phyloP scores from a whole-genome alignment of 30 jellyfish, hydroid and myxozoan species.

The Phacellophora camtschatica region DNA sequence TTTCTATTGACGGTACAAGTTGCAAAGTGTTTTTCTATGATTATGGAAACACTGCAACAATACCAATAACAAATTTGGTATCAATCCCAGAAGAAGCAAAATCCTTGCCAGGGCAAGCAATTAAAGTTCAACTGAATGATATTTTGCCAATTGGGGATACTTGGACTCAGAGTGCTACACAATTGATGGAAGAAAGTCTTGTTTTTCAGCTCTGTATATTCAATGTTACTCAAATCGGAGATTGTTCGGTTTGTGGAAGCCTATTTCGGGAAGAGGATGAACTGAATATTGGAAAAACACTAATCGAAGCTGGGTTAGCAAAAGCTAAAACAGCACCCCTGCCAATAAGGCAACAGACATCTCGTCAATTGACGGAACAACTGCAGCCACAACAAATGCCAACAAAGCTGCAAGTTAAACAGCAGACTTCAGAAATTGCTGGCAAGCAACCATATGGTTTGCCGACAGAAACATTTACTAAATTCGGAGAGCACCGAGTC shows the following conservation, averaged over 20 bases:
- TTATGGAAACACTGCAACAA: slow-evolving; percentile 12
- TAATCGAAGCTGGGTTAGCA: slow-evolving; percentile 23
- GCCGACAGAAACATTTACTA: background rate
- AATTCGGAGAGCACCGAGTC: background rate
- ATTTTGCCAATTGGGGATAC: slow-evolving; percentile 19
- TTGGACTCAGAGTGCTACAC: background rate
- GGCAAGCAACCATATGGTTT: background rate
- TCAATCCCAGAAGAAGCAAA: slow-evolving; percentile 67
- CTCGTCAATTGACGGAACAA: background rate
- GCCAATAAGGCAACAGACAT: background rate
- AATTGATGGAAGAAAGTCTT: slow-evolving; percentile 4
- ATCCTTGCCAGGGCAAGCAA: slow-evolving; percentile 66
- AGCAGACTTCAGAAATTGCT: background rate
- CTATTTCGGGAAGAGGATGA: background rate
- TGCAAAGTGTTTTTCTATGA: slow-evolving; percentile 29
- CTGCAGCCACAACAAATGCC: background rate
- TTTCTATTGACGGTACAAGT: background rate
- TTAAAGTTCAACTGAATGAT: slow-evolving; percentile 28
- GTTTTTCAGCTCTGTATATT: slow-evolving; percentile 17
- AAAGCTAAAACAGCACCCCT: background rate
- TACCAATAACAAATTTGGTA: slow-evolving; percentile 6
- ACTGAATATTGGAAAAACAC: background rate
- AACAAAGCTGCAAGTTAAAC: background rate
- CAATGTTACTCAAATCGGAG: background rate
- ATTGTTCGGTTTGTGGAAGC: background rate